A percentile compares a stretch with the other conserved stretches of the same genome.
Evolutionary conservation across 2,113 vertebrate species (phyloP).

Genomic region (Rostratula benghalensis): DNA sequence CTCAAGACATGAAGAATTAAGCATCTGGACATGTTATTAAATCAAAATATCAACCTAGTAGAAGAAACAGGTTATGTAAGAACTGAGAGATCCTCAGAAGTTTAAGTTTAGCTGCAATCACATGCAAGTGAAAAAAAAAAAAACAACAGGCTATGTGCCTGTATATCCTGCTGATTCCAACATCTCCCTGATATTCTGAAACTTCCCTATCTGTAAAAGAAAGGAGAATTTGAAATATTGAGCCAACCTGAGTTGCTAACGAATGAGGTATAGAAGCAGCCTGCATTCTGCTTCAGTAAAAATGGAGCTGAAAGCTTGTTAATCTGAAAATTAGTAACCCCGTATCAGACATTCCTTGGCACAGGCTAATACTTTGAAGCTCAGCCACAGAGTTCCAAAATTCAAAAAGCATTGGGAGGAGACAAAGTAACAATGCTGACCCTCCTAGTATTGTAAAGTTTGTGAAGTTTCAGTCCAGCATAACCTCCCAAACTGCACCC

Average conservation of each 20-base stretch:
- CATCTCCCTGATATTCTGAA: background rate
- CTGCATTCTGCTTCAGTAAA: background rate
- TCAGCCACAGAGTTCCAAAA: background rate
- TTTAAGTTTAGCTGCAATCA: background rate
- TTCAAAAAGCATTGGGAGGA: accelerated
- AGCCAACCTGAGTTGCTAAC: background rate
- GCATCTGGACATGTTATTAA: background rate
- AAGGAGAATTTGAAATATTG: background rate
- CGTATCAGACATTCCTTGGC: background rate
- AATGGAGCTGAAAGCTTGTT: background rate
- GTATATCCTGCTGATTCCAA: background rate
- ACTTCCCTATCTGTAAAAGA: background rate
- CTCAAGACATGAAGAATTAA: background rate
- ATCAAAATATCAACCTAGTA: background rate
- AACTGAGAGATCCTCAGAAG: background rate
- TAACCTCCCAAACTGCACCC: background rate
- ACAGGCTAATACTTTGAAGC: background rate
- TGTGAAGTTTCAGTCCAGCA: background rate
- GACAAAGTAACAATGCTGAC: background rate
- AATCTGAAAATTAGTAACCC: background rate
- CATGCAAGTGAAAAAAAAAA: background rate
- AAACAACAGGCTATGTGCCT: background rate
- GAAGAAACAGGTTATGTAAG: background rate
- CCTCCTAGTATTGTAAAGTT: background rate
- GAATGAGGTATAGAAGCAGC: accelerated